Evolutionary conservation across 2,888 invertebrate genomes (phyloP), one percentile per base, ranked within the genome.

Genomic region (Abscondita cerata): DNA sequence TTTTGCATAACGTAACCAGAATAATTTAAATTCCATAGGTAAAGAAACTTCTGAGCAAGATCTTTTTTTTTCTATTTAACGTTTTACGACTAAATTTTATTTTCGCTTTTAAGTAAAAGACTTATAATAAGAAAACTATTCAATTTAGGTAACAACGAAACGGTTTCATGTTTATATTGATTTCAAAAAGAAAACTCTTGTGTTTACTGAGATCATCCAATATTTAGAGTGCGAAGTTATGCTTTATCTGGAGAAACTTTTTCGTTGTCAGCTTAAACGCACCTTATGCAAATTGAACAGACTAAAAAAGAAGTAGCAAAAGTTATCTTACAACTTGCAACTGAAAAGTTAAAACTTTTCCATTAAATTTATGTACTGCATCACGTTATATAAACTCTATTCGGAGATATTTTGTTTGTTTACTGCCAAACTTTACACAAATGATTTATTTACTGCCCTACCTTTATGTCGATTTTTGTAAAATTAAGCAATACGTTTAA

Each of bases 301-400:
- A 47, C 52, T 50, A 52, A 54, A 59, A 48, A 52, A 50, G 56
- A 47, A 40, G 38, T 36, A 34, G 34, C 41, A 53, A 16, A 60
- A 58, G 47, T 61, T 56, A 61, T 61, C 52, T 56, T 61, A 61
- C 51, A 50, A 56, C 61, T 61, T 61, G 52, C 52, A 61, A 52
- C 56, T 61, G 52, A 61, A 56, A 61, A 61, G 61, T 61, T 54
- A 44, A 59, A 62, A 62, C 62, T 62, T 62, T 62, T 59, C 53
- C 62, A 59, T 62, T 62, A 62, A 62, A 62, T 62, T 62, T 62
- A 62, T 58, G 52, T 62, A 59, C 44, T 62, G 54, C 59, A 54
- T 41, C 51, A 16, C 19, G 54, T 54, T 50, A 60, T 60, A 60
- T 60, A 54, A 54, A 60, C 54, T 34, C 38, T 13, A 33, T 54